Conservation (phyloP, 2,797 vertebrate species). For the Lepus townsendii region DNA sequence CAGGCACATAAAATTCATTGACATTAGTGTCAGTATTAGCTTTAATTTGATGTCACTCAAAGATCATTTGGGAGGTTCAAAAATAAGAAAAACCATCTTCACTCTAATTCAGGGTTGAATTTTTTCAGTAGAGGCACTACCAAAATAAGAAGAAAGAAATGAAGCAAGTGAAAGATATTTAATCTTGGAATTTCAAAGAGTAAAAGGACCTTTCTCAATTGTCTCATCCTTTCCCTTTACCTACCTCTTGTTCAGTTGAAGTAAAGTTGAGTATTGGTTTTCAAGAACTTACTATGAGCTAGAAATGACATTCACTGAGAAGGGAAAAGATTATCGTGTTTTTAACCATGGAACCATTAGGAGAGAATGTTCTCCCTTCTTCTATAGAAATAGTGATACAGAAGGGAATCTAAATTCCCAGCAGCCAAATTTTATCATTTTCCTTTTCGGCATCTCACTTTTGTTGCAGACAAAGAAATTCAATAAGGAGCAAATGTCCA, state of each 20-base stretch:
- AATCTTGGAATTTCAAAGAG: neutral
- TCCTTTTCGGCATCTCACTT: constrained; percentile 58
- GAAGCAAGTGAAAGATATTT: neutral
- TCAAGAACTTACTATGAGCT: neutral
- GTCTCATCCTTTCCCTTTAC: neutral
- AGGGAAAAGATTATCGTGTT: neutral
- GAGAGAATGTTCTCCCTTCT: constrained; percentile 17
- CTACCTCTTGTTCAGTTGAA: neutral
- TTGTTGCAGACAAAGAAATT: constrained; percentile 62
- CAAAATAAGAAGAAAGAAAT: neutral
- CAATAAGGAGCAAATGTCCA: constrained; percentile 62
- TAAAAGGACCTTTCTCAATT: neutral
- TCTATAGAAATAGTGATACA: constrained; percentile 3
- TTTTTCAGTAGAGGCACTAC: constrained; percentile 9
- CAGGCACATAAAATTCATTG: neutral
- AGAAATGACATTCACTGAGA: neutral
- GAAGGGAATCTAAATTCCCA: neutral
- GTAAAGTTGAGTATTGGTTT: neutral
- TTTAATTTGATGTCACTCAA: neutral
- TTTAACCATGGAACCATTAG: neutral
- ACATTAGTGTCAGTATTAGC: neutral
- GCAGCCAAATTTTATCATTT: constrained; percentile 62
- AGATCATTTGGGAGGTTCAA: neutral
- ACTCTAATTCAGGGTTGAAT: neutral
- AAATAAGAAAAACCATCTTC: constrained; percentile 18